These are phyloP conservation scores for Machaerirhynchus nigripectus DNA, from an alignment of 2,113 vertebrate genomes.

Conservation along the genomic window DNA sequence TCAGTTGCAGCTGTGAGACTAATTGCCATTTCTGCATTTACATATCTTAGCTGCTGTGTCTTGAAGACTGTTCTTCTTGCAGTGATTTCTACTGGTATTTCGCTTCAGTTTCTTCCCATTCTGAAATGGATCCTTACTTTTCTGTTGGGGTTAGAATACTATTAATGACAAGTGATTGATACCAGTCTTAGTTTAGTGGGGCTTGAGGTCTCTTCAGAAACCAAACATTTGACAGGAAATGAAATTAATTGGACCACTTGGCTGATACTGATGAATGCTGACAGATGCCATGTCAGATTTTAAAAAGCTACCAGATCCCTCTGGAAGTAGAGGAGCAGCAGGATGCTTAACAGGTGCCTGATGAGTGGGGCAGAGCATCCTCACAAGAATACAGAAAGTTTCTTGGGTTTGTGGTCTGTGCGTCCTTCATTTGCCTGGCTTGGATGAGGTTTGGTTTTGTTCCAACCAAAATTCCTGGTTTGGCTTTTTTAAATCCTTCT, in stretches of 20 bases:
- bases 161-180: background rate
- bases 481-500: background rate
- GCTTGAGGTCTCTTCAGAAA: background rate
- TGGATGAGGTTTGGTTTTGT: background rate
- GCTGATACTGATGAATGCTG: background rate
- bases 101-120: background rate
- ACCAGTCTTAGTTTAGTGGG: background rate
- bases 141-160: background rate
- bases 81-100: background rate
- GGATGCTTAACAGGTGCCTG: slow-evolving; percentile 10
- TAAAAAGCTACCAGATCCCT: background rate
- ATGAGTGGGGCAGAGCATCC: background rate
- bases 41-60: background rate
- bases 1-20: background rate
- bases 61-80: background rate
- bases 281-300: slow-evolving; percentile 36
- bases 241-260: slow-evolving; percentile 15
- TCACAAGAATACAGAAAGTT: background rate
- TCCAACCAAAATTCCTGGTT: background rate
- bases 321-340: background rate
- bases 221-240: slow-evolving; percentile 3
- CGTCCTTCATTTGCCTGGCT: background rate
- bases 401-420: background rate
- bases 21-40: background rate
- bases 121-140: background rate